Evolutionary conservation across 2,113 vertebrate genomes (phyloP).

Genomic region (Ceuthmochares aereus): DNA sequence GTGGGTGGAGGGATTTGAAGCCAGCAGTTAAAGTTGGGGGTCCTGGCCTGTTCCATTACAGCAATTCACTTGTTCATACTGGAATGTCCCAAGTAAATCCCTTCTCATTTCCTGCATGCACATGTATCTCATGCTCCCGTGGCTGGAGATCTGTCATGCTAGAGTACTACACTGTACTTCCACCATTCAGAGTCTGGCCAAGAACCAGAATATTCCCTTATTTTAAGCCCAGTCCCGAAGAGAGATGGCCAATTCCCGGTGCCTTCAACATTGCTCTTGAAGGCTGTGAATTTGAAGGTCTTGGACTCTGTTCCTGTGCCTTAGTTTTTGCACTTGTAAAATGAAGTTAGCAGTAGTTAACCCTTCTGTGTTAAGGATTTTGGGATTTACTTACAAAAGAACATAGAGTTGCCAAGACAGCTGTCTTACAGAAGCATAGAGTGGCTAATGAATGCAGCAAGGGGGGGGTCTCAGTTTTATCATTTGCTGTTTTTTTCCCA

Average conservation of each 20-base stretch:
- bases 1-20: conserved; percentile 37
- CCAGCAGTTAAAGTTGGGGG: neutral
- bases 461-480: neutral
- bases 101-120: neutral
- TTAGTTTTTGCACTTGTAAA: neutral
- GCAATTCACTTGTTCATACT: neutral
- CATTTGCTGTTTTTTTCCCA: neutral
- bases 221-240: conserved; percentile 36
- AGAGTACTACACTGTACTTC: neutral
- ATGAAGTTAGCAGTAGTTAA: neutral
- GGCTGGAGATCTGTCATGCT: neutral
- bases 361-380: neutral
- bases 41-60: neutral
- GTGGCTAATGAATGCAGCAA: neutral
- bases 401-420: neutral
- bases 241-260: conserved; percentile 12
- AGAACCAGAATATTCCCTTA: conserved; percentile 20
- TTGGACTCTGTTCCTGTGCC: neutral
- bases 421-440: neutral
- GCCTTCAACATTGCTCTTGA: neutral
- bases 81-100: neutral
- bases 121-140: neutral
- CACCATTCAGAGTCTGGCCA: neutral
- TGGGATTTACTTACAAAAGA: neutral
- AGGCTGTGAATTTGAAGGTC: neutral